These are phyloP conservation scores for Martes martes DNA, from an alignment of 2,113 vertebrate genomes.

Conservation along the genomic window DNA sequence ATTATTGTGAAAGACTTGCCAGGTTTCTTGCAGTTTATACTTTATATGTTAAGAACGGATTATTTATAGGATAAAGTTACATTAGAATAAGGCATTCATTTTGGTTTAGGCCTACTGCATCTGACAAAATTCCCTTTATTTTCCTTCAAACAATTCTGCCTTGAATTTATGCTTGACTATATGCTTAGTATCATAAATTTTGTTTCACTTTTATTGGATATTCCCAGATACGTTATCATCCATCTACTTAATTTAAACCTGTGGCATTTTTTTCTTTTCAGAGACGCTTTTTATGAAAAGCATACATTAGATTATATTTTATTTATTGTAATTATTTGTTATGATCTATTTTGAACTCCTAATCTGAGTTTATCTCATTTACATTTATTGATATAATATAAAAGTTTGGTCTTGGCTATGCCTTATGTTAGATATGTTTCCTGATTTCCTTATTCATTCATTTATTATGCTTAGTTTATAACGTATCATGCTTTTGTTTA, in stretches of 20 bases:
- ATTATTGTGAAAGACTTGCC: not conserved
- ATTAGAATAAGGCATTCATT: not conserved
- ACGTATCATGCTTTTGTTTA: not conserved
- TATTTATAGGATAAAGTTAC: not conserved
- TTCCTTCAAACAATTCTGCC: not conserved
- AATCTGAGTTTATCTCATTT: not conserved
- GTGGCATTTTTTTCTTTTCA: not conserved
- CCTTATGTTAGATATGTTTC: not conserved
- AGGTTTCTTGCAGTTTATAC: not conserved
- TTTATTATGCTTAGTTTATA: not conserved
- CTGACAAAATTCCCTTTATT: not conserved
- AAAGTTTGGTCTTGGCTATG: not conserved
- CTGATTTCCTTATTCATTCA: not conserved
- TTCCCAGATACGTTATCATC: not conserved
- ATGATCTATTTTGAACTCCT: not conserved
- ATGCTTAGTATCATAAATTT: not conserved
- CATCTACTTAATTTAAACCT: not conserved
- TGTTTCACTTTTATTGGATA: not conserved
- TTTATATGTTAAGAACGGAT: not conserved
- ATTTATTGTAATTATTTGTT: not conserved
- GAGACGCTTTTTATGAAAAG: not conserved
- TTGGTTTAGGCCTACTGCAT: not conserved
- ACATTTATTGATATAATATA: not conserved
- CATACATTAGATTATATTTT: not conserved
- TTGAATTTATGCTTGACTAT: not conserved